Evolutionary conservation across 2,797 vertebrate genomes (phyloP).

Genomic region (Leptodactylus fallax): DNA sequence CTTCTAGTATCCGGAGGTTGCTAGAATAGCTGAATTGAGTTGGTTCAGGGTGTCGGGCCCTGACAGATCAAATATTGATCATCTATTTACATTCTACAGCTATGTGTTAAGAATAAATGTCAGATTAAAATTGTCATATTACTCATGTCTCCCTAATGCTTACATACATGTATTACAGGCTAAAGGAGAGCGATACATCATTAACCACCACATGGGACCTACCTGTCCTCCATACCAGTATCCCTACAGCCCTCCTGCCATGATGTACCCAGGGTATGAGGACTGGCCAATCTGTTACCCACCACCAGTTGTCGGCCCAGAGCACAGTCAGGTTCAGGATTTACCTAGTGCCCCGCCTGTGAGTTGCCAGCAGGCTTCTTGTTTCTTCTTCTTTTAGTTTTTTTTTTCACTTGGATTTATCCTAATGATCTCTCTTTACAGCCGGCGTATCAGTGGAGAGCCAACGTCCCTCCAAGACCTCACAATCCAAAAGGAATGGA

Average conservation of each 20-base stretch:
- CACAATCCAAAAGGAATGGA: slow-evolving; percentile 21
- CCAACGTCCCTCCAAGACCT: slow-evolving; percentile 19
- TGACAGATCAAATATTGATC: no score
- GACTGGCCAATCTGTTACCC: slow-evolving; percentile 93
- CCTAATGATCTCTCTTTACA: not conserved
- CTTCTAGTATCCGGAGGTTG: no score
- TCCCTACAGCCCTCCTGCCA: slow-evolving; percentile 83
- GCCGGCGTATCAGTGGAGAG: not conserved
- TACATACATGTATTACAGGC: slow-evolving; percentile 70
- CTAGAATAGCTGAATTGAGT: no score
- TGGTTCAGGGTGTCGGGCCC: no score
- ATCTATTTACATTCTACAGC: no score
- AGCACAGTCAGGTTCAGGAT: slow-evolving; percentile 77
- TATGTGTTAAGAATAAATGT: no score
- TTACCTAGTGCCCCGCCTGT: slow-evolving; percentile 83
- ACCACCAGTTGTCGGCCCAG: slow-evolving; percentile 78
- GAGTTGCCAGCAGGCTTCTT: slow-evolving; percentile 64
- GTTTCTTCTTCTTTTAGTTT: not conserved
- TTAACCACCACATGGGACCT: slow-evolving; percentile 79
- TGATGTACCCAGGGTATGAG: slow-evolving; percentile 84
- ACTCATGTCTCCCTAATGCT: no score
- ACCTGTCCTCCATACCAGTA: slow-evolving; percentile 88
- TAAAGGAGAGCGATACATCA: slow-evolving; percentile 85
- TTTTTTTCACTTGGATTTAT: not conserved
- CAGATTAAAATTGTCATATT: no score